phyloP scores from a whole-genome alignment of 2,888 invertebrate genomes.

The Tetragonula carbonaria region DNA sequence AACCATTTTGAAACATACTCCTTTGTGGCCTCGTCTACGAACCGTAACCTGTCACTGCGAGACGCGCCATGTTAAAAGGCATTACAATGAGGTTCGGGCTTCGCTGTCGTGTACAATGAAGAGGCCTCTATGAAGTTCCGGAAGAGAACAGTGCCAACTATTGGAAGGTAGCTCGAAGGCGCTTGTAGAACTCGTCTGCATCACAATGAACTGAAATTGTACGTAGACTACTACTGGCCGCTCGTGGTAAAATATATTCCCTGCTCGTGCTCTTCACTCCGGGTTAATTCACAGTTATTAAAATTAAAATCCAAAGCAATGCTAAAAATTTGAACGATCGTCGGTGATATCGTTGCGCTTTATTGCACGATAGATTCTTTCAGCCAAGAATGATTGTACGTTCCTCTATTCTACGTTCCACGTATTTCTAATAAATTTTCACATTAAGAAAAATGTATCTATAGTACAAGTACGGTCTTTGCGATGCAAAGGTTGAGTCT shows the following conservation, averaged over 20 bases:
- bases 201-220: conserved; percentile 53
- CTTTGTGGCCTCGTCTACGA: conserved; percentile 47
- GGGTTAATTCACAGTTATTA: too few relatives aligned
- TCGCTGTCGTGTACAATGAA: conserved; percentile 40
- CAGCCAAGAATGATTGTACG: too few relatives aligned
- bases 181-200: conserved; percentile 52
- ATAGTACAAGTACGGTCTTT: too few relatives aligned
- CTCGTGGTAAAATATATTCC: conserved; percentile 24
- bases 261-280: conserved; percentile 18
- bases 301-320: conserved; percentile 18
- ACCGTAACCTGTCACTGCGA: conserved; percentile 30
- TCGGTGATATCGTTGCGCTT: too few relatives aligned
- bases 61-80: conserved; percentile 42
- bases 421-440: too few relatives aligned
- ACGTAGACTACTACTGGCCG: conserved; percentile 22
- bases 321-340: too few relatives aligned
- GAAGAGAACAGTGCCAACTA: conserved; percentile 50
- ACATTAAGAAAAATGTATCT: too few relatives aligned
- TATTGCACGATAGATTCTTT: too few relatives aligned
- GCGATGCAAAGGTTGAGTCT: too few relatives aligned
- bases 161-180: conserved; percentile 32
- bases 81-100: conserved; percentile 53
- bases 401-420: too few relatives aligned
- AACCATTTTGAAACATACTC: conserved; percentile 59
- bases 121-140: conserved; percentile 12